Percentiles rank a stretch among this genome's conserved stretches.
Conservation (phyloP, 2,888 invertebrate genomes). For the Drosophila fungiperda region DNA sequence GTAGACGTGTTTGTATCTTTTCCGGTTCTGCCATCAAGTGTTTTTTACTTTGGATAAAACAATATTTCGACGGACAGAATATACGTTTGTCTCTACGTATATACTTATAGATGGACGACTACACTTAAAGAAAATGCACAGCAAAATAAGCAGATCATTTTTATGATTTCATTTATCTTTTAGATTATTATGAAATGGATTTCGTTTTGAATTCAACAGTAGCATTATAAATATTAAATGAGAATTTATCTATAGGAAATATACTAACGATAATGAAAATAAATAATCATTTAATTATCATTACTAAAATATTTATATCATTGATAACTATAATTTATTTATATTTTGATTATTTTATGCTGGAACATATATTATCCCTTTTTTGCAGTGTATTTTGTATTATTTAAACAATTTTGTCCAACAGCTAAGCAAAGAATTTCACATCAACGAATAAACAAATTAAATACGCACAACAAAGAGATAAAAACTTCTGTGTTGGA, state of each 20-base stretch:
- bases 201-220: neutral
- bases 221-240: neutral
- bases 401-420: conserved; percentile 66
- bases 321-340: neutral
- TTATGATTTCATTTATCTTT: neutral
- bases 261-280: too few relatives aligned
- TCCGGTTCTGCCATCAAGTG: conserved; percentile 18
- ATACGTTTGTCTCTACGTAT: conserved; percentile 31
- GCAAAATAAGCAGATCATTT: neutral
- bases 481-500: conserved; percentile 33
- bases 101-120: neutral
- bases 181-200: neutral
- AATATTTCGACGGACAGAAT: conserved; percentile 30
- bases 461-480: conserved; percentile 48
- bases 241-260: too few relatives aligned
- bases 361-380: neutral
- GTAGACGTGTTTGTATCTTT: conserved; percentile 60
- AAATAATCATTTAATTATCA: neutral
- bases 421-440: conserved; percentile 60
- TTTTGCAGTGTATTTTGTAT: conserved; percentile 38
- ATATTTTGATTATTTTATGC: too few relatives aligned
- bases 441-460: conserved; percentile 67
- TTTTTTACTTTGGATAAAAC: conserved; percentile 64
- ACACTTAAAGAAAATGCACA: conserved; percentile 46
- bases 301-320: neutral